phyloP scores from a whole-genome alignment of 1,140 invertebrate genomes.

The Pogonomyrmex californicus region DNA sequence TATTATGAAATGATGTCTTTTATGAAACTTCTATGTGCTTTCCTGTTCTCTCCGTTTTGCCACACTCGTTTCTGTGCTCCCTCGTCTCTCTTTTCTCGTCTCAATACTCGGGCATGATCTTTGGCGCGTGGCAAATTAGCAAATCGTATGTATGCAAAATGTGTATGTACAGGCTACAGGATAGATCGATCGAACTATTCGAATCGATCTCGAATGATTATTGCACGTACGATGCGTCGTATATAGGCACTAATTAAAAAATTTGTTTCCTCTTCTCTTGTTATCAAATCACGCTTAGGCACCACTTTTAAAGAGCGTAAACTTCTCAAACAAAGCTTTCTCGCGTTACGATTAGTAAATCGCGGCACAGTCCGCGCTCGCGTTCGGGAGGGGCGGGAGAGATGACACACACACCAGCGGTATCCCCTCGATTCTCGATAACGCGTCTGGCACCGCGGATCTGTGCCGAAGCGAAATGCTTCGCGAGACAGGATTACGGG shows the following conservation, averaged over 20 bases:
- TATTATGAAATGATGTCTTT: background rate
- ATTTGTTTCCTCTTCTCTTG: conserved; percentile 76
- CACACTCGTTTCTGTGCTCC: background rate
- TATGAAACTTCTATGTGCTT: background rate
- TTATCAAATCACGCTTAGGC: conserved; percentile 76
- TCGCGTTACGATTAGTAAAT: background rate
- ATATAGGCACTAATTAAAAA: conserved; percentile 82
- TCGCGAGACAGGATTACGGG: background rate
- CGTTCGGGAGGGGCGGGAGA: background rate
- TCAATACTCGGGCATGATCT: background rate
- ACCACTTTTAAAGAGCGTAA: conserved; percentile 70
- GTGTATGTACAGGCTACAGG: conserved; percentile 12
- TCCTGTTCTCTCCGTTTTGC: background rate
- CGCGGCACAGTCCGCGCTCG: conserved; percentile 41
- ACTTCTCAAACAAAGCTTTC: conserved; percentile 25
- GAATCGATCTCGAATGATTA: conserved; percentile 60
- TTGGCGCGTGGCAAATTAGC: background rate
- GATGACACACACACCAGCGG: background rate
- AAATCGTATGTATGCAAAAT: conserved; percentile 7
- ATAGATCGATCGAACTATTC: background rate
- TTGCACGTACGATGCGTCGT: conserved; percentile 64
- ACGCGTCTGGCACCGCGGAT: background rate
- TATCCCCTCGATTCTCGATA: background rate
- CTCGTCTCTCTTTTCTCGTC: conserved; percentile 15
- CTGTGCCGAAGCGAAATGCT: background rate